A percentile compares a stretch with the other conserved stretches of the same genome.
Evolutionary conservation across 1,140 invertebrate genomes (phyloP).

Genomic region (Orius insidiosus): DNA sequence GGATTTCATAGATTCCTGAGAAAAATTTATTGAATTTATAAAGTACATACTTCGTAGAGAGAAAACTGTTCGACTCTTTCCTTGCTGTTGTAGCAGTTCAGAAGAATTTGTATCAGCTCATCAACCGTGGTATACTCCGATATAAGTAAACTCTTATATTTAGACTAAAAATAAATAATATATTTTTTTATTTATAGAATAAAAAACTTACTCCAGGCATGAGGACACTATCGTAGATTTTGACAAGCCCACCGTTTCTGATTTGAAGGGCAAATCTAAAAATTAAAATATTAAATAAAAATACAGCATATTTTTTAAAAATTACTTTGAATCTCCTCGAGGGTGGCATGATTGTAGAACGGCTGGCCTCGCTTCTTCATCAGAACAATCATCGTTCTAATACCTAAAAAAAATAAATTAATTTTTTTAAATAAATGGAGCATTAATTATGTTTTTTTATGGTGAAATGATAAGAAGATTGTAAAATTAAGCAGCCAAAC

Average conservation of each 20-base stretch:
- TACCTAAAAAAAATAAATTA: constrained; percentile 30
- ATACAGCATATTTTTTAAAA: constrained; percentile 5
- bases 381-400: constrained; percentile 66
- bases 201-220: constrained; percentile 54
- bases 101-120: constrained; percentile 66
- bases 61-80: constrained; percentile 73
- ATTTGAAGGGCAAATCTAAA: constrained; percentile 68
- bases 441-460: too few relatives aligned
- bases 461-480: too few relatives aligned
- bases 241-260: constrained; percentile 66
- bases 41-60: constrained; percentile 53
- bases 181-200: background rate
- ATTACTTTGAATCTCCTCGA: constrained; percentile 69
- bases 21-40: too few relatives aligned
- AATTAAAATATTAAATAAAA: constrained; percentile 1
- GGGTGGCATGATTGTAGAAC: constrained; percentile 81
- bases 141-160: constrained; percentile 80
- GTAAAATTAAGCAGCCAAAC: too few relatives aligned
- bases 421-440: too few relatives aligned
- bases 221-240: constrained; percentile 75
- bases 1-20: too few relatives aligned
- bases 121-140: constrained; percentile 79
- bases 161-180: constrained; percentile 38
- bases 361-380: constrained; percentile 73
- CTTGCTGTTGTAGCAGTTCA: constrained; percentile 67